These are phyloP conservation scores for Nebria ingens DNA, from an alignment of 1,140 invertebrate species.

Conservation along the genomic window DNA sequence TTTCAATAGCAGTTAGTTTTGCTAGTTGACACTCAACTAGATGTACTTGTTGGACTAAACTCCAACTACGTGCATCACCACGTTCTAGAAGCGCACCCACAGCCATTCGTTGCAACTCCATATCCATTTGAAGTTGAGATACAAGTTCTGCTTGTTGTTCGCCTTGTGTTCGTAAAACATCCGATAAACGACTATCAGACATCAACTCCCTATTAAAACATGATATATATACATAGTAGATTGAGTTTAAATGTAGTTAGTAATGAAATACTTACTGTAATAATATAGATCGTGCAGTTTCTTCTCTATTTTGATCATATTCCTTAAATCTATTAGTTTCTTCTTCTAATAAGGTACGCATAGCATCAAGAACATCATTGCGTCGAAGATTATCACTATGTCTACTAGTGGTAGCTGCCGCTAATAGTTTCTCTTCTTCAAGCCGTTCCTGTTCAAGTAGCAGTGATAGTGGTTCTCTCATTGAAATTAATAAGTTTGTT, in stretches of 20 bases:
- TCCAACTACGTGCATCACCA: constrained; percentile 62
- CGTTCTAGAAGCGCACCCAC: constrained; percentile 60
- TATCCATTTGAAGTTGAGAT: constrained; percentile 49
- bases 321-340: constrained; percentile 35
- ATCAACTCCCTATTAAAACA: constrained; percentile 39
- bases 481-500: constrained; percentile 47
- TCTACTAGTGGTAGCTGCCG: constrained; percentile 21
- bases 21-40: constrained; percentile 66
- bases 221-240: neutral
- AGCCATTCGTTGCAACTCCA: constrained; percentile 60
- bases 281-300: constrained; percentile 27
- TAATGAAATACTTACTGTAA: constrained; percentile 24
- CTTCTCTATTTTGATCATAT: constrained; percentile 24
- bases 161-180: constrained; percentile 50
- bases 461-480: constrained; percentile 45
- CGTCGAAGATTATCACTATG: constrained; percentile 30
- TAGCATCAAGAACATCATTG: constrained; percentile 47
- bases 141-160: constrained; percentile 45
- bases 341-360: constrained; percentile 54
- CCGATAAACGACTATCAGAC: constrained; percentile 44
- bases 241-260: neutral
- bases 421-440: constrained; percentile 42
- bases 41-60: constrained; percentile 65
- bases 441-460: constrained; percentile 51
- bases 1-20: constrained; percentile 61